Percentiles rank a stretch among this genome's conserved stretches.
Evolutionary conservation across 1,140 invertebrate genomes (phyloP).

Genomic region (Magallana ariakensis): DNA sequence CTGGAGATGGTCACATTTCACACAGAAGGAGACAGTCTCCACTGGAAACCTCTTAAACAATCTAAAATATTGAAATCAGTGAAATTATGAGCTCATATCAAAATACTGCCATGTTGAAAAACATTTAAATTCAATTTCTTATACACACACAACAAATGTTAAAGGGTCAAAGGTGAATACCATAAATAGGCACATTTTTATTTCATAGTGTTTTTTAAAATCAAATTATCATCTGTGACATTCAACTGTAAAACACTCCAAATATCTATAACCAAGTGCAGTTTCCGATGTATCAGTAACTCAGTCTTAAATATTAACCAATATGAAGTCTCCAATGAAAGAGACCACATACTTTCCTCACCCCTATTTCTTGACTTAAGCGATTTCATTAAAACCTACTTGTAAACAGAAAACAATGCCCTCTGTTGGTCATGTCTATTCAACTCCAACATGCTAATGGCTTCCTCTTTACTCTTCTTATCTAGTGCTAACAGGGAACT

Average conservation of each 20-base stretch:
- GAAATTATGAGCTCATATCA: no score
- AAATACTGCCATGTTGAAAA: not conserved
- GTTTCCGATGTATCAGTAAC: no score
- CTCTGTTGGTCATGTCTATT: not conserved
- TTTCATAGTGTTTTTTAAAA: no score
- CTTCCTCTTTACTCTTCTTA: not conserved
- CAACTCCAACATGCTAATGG: not conserved
- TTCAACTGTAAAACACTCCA: no score
- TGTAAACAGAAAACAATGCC: not conserved
- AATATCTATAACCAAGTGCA: no score
- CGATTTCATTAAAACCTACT: slow-evolving; percentile 33
- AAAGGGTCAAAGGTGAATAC: no score
- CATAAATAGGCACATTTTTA: no score
- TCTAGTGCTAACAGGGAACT: not conserved
- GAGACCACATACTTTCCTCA: no score
- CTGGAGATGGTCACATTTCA: slow-evolving; percentile 46
- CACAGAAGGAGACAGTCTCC: slow-evolving; percentile 53
- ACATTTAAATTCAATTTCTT: not conserved
- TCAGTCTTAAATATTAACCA: no score
- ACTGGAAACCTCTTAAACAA: slow-evolving; percentile 58
- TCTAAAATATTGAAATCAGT: slow-evolving; percentile 47
- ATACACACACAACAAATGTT: not conserved
- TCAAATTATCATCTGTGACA: no score
- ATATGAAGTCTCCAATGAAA: no score
- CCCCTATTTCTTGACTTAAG: no score